Conservation (phyloP, 2,797 vertebrate genomes). For the Melanogrammus aeglefinus region DNA sequence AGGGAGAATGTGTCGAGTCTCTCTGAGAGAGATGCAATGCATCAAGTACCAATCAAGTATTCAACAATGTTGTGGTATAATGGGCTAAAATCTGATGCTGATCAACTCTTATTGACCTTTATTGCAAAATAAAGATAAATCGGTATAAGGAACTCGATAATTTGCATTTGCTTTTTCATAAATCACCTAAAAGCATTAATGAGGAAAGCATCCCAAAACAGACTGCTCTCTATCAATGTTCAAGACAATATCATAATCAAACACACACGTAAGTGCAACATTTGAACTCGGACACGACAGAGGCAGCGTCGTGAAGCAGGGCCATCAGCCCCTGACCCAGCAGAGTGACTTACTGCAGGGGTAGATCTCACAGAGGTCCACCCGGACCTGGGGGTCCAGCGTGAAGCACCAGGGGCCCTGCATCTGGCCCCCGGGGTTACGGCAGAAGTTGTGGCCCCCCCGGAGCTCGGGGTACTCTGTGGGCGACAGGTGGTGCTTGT, state of each 20-base stretch:
- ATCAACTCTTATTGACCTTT: no score
- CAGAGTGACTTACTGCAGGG: slow-evolving; percentile 88
- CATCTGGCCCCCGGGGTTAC: slow-evolving; percentile 94
- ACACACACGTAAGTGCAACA: background rate
- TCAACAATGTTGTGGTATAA: no score
- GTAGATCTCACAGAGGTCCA: slow-evolving; percentile 90
- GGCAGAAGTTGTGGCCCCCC: slow-evolving; percentile 90
- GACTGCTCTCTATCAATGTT: background rate
- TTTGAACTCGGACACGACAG: background rate
- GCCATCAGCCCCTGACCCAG: background rate
- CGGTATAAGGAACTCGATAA: background rate
- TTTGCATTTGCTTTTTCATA: background rate
- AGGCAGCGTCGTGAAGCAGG: background rate
- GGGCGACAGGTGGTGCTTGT: slow-evolving; percentile 81
- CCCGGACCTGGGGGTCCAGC: slow-evolving; percentile 84
- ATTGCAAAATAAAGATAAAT: background rate
- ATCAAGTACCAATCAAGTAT: no score
- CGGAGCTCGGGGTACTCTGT: slow-evolving; percentile 84
- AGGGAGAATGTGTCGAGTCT: no score
- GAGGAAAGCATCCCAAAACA: background rate
- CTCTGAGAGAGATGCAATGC: no score
- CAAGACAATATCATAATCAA: background rate
- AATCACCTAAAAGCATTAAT: background rate
- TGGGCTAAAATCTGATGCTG: no score
- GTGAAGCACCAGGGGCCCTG: slow-evolving; percentile 97